Evolutionary conservation across 2,888 invertebrate species (phyloP), one percentile per base, ranked within the genome.

Genomic region (Petrolisthes manimaculis): DNA sequence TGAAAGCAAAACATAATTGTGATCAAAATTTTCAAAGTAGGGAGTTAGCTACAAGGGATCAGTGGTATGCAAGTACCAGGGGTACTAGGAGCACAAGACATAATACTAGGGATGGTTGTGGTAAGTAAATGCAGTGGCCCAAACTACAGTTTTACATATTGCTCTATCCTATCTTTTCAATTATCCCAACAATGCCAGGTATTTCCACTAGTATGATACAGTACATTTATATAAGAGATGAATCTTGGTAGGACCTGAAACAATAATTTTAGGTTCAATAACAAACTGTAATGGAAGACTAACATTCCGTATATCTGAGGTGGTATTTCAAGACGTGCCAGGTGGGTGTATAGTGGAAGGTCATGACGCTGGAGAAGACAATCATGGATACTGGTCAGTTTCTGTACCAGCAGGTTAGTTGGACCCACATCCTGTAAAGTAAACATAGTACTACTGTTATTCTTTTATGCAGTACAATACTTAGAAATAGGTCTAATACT

Each of bases 221-320:
- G 37, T 37, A 37, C 37, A 37, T 37, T 37, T 37, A 37, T 37
- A 37, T 37, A 37, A 37, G 37, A 37, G 37, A 37, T 37, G 37
- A 37, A 37, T 37, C 37, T 37, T 37, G 37, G 37, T 37, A 37
- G 37, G 37, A 37, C 1, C 37, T 37, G 37, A 37, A 37, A 37
- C 37, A 37, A 37, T 37, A 37, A 37, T 37, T 37, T 37, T 37
- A 37, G 37, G 37, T 37, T 37, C 37, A 37, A 37, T 37, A 37
- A 37, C 37, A 37, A 37, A 37, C 37, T 37, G 37, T 37, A 37
- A 2, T 37, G 37, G 37, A 37, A 67, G 87, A 94, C 95, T 94
- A 93, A 97, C 97, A 97, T 96, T 92, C 97, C 97, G 93, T 96
- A 97, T 69, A 97, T 94, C 92, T 97, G 96, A 92, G 97, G 95